phyloP scores from a whole-genome alignment of 2,888 invertebrate species.

The Drosophila barbarae region DNA sequence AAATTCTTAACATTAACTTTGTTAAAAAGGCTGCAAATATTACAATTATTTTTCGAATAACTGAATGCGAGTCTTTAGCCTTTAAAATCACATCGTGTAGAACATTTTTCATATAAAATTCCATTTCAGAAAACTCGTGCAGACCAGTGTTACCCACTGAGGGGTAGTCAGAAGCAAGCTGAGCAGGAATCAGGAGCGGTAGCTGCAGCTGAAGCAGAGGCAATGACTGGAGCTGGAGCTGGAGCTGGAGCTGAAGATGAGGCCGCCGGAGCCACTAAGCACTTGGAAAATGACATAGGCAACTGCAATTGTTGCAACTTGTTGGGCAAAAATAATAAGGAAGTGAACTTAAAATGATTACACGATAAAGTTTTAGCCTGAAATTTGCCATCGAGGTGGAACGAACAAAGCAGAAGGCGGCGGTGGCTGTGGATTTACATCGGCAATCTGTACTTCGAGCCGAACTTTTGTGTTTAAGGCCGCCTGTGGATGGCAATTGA shows the following conservation, averaged over 20 bases:
- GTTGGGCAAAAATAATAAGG: conserved; percentile 67
- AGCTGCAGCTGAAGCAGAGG: conserved; percentile 10
- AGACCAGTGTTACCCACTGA: conserved; percentile 37
- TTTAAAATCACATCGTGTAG: background rate
- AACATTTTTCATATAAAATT: background rate
- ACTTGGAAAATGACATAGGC: conserved; percentile 68
- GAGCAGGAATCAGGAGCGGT: conserved; percentile 10
- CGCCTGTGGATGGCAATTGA: conserved; percentile 31
- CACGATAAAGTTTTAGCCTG: conserved; percentile 69
- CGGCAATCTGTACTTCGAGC: conserved; percentile 31
- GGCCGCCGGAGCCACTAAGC: conserved; percentile 49
- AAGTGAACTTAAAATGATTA: conserved; percentile 72
- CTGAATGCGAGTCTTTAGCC: too few species aligned
- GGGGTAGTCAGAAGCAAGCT: conserved; percentile 15
- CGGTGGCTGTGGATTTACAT: conserved; percentile 27
- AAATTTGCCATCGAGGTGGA: conserved; percentile 58
- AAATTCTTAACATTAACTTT: background rate
- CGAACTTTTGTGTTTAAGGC: conserved; percentile 41
- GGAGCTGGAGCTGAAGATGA: conserved; percentile 9
- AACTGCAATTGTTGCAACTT: conserved; percentile 57
- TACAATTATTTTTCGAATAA: background rate
- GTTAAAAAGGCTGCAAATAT: background rate
- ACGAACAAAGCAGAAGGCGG: background rate
- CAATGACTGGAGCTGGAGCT: conserved; percentile 1
- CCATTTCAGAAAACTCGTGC: background rate